phyloP scores from a whole-genome alignment of 2,797 vertebrate species.

The Catostomus latipinnis region DNA sequence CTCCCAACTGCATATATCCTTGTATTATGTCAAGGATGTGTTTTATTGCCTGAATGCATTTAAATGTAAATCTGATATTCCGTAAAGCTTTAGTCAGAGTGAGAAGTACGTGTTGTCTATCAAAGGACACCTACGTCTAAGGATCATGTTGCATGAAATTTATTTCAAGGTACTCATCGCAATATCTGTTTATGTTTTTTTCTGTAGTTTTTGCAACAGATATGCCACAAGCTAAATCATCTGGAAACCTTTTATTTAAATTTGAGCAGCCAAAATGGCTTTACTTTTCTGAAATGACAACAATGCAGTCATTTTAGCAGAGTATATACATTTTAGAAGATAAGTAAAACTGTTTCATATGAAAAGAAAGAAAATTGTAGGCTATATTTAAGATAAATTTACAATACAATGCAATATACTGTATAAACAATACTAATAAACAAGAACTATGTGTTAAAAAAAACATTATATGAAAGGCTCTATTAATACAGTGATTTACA shows the following conservation, averaged over 20 bases:
- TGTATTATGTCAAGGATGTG: slow-evolving; percentile 19
- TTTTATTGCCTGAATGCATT: not conserved
- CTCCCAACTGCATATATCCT: not conserved
- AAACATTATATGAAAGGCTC: no score
- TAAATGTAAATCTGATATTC: slow-evolving; percentile 17
- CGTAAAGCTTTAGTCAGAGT: not conserved
- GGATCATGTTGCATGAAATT: not conserved
- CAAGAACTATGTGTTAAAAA: no score
- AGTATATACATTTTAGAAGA: not conserved
- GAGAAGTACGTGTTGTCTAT: not conserved
- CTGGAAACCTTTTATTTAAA: not conserved
- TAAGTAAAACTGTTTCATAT: no score
- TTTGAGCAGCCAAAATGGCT: not conserved
- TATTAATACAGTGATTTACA: not conserved
- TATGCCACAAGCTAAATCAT: no score
- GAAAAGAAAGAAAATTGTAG: not conserved
- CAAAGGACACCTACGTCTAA: not conserved
- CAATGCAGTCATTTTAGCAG: not conserved
- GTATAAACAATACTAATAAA: no score
- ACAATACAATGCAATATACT: no score
- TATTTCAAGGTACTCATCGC: not conserved
- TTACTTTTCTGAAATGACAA: not conserved
- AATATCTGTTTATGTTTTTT: no score
- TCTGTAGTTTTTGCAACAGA: not conserved
- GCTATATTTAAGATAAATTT: no score